phyloP scores from a whole-genome alignment of 2,797 vertebrate species.

The Galaxias olidus region DNA sequence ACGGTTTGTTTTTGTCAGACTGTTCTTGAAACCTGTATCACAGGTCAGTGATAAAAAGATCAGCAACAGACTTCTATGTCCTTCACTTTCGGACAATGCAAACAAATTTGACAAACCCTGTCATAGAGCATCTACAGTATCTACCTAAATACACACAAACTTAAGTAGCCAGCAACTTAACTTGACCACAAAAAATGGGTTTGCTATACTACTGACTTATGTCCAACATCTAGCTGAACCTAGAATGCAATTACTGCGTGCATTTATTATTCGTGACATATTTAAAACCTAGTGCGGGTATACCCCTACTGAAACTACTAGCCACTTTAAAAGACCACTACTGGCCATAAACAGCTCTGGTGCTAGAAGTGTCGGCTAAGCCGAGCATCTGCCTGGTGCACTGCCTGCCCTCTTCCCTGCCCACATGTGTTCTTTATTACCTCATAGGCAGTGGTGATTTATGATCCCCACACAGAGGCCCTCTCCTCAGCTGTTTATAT shows the following conservation, averaged over 20 bases:
- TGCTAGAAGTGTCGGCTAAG: slow-evolving; percentile 41
- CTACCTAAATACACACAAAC: no score
- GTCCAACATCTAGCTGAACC: no score
- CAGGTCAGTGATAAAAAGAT: no score
- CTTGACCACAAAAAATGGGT: no score
- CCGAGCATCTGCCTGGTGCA: slow-evolving; percentile 28
- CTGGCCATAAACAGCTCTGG: slow-evolving; percentile 24
- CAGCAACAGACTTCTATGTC: no score
- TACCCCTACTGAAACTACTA: slow-evolving; percentile 25
- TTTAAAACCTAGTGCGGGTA: slow-evolving; percentile 23
- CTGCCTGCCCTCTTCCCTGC: slow-evolving; percentile 10
- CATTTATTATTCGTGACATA: slow-evolving; percentile 20
- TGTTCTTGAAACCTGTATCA: no score
- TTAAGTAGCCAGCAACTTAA: no score
- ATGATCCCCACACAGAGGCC: slow-evolving; percentile 47
- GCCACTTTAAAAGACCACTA: slow-evolving; percentile 40
- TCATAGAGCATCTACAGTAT: no score
- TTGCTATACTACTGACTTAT: no score
- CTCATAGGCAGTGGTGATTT: slow-evolving; percentile 65
- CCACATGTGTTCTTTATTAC: slow-evolving; percentile 62
- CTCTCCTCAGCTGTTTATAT: slow-evolving; percentile 64
- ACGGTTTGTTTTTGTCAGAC: no score
- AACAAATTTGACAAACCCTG: no score
- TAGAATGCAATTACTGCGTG: slow-evolving; percentile 1
- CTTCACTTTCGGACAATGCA: no score